Percentiles rank a stretch among this genome's conserved stretches.
Evolutionary conservation across 2,888 invertebrate species (phyloP).

Genomic region (Sisyra terminalis): DNA sequence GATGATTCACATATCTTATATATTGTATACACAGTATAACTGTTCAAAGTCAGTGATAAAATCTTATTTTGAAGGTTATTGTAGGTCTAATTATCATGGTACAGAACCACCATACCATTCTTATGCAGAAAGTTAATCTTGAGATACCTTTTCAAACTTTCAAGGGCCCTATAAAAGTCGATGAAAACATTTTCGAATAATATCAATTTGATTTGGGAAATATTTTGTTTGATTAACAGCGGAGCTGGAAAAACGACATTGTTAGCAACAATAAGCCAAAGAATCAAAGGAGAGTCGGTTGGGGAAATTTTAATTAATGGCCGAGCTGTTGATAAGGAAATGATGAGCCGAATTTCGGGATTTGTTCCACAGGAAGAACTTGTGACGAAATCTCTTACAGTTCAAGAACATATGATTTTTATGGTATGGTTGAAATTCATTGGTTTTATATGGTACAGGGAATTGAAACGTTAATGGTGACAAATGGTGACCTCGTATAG

Average conservation of each 20-base stretch:
- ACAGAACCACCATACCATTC: too few species aligned
- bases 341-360: conserved; percentile 60
- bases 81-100: too few species aligned
- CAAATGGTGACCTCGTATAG: background rate
- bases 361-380: conserved; percentile 79
- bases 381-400: conserved; percentile 59
- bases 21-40: too few species aligned
- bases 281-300: conserved; percentile 45
- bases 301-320: conserved; percentile 61
- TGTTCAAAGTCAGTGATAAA: too few species aligned
- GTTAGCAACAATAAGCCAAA: conserved; percentile 53
- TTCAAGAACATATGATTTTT: conserved; percentile 69
- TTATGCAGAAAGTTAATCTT: too few species aligned
- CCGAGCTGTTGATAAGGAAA: conserved; percentile 37
- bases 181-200: too few species aligned
- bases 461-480: background rate
- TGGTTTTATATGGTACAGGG: background rate
- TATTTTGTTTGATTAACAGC: conserved; percentile 27
- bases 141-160: background rate
- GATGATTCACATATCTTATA: too few species aligned
- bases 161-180: background rate
- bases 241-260: conserved; percentile 65
- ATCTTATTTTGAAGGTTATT: too few species aligned
- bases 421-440: conserved; percentile 42
- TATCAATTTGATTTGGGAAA: background rate